Evolutionary conservation across 2,888 invertebrate species (phyloP), one percentile per base, ranked within the genome.

Genomic region (Stenolophus ochropezus): DNA sequence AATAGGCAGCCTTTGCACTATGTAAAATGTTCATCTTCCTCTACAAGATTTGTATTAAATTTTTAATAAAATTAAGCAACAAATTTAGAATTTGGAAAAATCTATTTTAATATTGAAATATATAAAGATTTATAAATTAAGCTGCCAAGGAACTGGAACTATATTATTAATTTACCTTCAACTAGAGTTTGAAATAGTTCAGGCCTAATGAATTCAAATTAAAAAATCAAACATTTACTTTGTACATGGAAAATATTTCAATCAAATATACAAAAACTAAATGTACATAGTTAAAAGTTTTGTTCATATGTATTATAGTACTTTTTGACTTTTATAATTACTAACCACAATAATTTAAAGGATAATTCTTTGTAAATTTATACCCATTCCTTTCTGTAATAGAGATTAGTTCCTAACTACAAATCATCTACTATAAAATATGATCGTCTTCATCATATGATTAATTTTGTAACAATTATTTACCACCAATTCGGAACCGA

Each of bases 21-120:
- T 27, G 21, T 73, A 73, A 73, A 77, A 49, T 23, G 65, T 65
- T 79, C 49, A 79, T 69, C 69, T 71, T 80, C 56, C 71, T 80
- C 80, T 73, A 80, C 53, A 80, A 73, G 51, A 71, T 80, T 80
- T 80, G 53, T 80, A 80, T 80, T 80, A 42, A 71, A 80, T 80
- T 80, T 79, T 80, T 80, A 73, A 80, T 73, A 71, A 80, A 71
- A 80, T 79, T 80, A 73, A 80, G 56, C 73, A 73, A 80, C 65
- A 80, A 80, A 71, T 80, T 80, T 80, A 80, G 73, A 80, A 56
- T 80, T 80, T 80, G 80, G 73, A 80, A 80, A 80, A 73, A 80
- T 80, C 80, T 80, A 80, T 80, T 80, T 80, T 80, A 80, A 80
- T 80, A 80, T 56, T 73, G 73, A 80, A 73, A 80, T 71, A 80